Evolutionary conservation across 2,888 invertebrate genomes (phyloP).

Genomic region (Dyspetes luteomarginatus): DNA sequence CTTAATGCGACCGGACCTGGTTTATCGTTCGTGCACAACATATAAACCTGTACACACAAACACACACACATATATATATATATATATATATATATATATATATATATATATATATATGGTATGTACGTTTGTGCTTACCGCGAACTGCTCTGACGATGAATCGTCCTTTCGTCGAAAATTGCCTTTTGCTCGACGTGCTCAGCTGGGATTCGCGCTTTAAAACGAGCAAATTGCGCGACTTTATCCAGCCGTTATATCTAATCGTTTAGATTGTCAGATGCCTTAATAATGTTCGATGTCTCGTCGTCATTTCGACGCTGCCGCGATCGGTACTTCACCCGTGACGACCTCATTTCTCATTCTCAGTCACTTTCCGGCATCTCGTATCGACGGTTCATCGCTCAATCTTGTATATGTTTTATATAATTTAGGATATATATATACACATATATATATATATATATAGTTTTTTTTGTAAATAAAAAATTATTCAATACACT

Average conservation of each 20-base stretch:
- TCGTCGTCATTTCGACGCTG: conserved; percentile 27
- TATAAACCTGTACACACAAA: neutral
- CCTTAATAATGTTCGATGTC: conserved; percentile 17
- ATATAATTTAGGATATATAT: no score
- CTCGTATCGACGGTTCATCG: conserved; percentile 56
- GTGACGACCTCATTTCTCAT: conserved; percentile 61
- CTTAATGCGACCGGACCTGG: neutral
- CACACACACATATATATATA: no score
- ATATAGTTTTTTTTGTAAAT: no score
- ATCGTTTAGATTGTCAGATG: conserved; percentile 63
- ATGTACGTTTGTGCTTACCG: conserved; percentile 3
- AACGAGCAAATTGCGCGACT: conserved; percentile 30
- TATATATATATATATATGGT: no score
- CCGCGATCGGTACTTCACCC: conserved; percentile 35
- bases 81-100: no score
- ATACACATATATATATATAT: neutral
- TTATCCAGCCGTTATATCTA: conserved; percentile 65
- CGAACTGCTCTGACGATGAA: neutral
- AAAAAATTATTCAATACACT: no score
- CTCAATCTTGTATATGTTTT: conserved; percentile 28
- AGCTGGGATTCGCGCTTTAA: conserved; percentile 21
- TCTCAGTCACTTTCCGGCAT: conserved; percentile 63
- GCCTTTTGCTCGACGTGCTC: conserved; percentile 13
- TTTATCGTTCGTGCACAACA: neutral
- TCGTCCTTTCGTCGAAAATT: conserved; percentile 26